Base-by-base conservation (phyloP, 92 coral and sea anemone genomes). In the Plumapathes pennacea region DNA sequence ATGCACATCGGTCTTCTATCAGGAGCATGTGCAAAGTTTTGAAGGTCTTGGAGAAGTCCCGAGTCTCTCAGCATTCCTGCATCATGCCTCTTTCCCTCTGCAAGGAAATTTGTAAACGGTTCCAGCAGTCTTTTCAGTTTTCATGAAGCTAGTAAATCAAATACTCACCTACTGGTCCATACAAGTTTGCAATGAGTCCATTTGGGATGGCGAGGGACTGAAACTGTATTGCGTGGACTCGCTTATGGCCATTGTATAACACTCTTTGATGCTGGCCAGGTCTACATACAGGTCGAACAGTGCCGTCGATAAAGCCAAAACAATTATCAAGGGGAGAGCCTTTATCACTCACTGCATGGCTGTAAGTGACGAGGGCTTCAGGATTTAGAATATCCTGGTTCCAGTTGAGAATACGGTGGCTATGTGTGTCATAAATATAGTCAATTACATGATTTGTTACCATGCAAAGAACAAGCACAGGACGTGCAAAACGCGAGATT, bases 31-130 rank as follows among this genome's bases (percentile, higher is more conserved):
- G 69, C 50, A 59, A 51, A 59, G 13, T 20, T 19, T 21, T 59
- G 67, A 18, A 59, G 47, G 2, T 59, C 32, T n/a, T n/a, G n/a
- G n/a, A n/a, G n/a, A n/a, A n/a, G n/a, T n/a, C n/a, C n/a, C n/a
- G 42, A 60, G 41, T 63, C 59, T 5, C 57, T 45, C 15, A 63
- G 59, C 71, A 63, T 63, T 17, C 71, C 71, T 63, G 71, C 59
- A 30, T 63, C 71, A 30, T 47, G 71, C 22, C 32, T 62, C 24
- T 46, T 46, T 46, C 70, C 70, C 67, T 60, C 67, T 60, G 14
- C 20, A 45, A 45, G 25, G n/a, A n/a, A n/a, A n/a, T n/a, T n/a
- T n/a, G n/a, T n/a, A n/a, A n/a, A n/a, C n/a, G n/a, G n/a, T n/a
- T n/a, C n/a, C n/a, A n/a, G n/a, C n/a, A n/a, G n/a, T n/a, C n/a